Percentiles rank a stretch among this genome's conserved stretches.
phyloP scores from a whole-genome alignment of 1,140 invertebrate species.

The Micrasema minimum region DNA sequence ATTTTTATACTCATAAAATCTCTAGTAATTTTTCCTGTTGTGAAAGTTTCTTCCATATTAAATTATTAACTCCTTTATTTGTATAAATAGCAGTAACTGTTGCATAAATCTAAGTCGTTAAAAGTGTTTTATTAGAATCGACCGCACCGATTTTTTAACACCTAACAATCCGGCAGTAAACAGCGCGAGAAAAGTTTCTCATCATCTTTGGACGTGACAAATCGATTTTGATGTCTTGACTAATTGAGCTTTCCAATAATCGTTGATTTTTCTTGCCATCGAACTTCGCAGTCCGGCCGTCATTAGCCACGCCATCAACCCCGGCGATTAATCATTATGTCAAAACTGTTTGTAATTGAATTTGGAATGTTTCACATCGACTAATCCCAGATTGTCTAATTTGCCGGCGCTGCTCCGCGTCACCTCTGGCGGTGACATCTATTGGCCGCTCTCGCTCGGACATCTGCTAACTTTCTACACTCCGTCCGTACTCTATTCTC shows the following conservation, averaged over 20 bases:
- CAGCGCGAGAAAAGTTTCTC: too few species aligned
- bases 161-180: too few species aligned
- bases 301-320: not conserved
- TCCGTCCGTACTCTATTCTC: too few species aligned
- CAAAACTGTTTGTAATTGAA: conserved; percentile 33
- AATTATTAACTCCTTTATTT: too few species aligned
- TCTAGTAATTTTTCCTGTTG: too few species aligned
- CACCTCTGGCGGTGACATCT: conserved; percentile 23
- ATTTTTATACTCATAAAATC: too few species aligned
- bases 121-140: too few species aligned
- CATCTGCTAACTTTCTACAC: conserved; percentile 24
- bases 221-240: conserved; percentile 20
- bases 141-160: too few species aligned
- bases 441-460: not conserved
- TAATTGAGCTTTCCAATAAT: conserved; percentile 23
- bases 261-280: conserved; percentile 19
- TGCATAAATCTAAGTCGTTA: too few species aligned
- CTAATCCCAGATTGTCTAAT: conserved; percentile 6
- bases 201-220: not conserved
- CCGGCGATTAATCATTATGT: conserved; percentile 27
- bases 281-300: not conserved
- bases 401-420: conserved; percentile 13
- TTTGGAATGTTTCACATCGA: conserved; percentile 21
- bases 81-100: too few species aligned
- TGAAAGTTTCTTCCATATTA: too few species aligned